Evolutionary conservation across 1,140 invertebrate species (phyloP).

Genomic region (Zaprionus lachaisei): DNA sequence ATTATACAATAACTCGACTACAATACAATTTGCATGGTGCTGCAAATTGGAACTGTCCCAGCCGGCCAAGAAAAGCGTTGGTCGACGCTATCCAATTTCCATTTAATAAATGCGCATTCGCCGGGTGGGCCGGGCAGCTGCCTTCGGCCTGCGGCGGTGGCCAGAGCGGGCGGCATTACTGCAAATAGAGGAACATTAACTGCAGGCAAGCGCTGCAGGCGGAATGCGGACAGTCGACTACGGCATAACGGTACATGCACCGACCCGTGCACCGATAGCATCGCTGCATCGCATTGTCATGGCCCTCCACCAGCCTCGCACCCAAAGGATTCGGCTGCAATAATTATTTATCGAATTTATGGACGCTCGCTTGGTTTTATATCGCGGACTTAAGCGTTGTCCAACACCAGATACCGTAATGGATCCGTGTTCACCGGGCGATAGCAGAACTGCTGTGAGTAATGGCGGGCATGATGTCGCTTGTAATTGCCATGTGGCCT

Average conservation of each 20-base stretch:
- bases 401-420: conserved; percentile 68
- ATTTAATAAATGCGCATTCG: conserved; percentile 82
- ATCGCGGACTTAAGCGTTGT: conserved; percentile 67
- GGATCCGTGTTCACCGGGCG: conserved; percentile 50
- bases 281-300: conserved; percentile 26
- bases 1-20: conserved; percentile 83
- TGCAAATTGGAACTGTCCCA: conserved; percentile 75
- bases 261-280: conserved; percentile 30
- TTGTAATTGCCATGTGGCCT: conserved; percentile 17
- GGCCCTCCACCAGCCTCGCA: conserved; percentile 1
- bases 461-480: conserved; percentile 14
- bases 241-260: conserved; percentile 41
- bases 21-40: conserved; percentile 80
- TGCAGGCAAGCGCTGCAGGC: conserved; percentile 48
- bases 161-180: conserved; percentile 19
- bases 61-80: conserved; percentile 47
- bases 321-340: conserved; percentile 33
- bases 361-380: conserved; percentile 62
- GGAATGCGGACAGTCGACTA: neutral
- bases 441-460: conserved; percentile 20
- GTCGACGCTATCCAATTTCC: conserved; percentile 40
- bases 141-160: neutral
- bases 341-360: conserved; percentile 82
- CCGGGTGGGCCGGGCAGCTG: conserved; percentile 38
- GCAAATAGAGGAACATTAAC: conserved; percentile 67